phyloP scores from a whole-genome alignment of 2,797 vertebrate species.

The Lacerta agilis region DNA sequence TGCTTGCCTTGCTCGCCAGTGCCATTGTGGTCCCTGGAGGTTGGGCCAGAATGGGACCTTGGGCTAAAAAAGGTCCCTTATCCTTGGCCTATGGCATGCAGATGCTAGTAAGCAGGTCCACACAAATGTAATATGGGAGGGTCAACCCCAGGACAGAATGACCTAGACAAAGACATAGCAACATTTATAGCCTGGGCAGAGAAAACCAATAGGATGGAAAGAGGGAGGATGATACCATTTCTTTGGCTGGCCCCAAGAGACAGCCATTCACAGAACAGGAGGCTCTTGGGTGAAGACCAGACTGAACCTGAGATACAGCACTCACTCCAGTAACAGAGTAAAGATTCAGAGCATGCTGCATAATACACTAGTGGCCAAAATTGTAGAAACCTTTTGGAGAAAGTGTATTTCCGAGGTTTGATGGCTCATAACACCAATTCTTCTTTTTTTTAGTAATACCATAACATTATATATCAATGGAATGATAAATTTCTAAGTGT shows the following conservation, averaged over 20 bases:
- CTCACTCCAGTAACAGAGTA: not conserved
- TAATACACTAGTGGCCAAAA: conserved; percentile 34
- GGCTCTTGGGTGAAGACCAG: not conserved
- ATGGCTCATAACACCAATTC: no score
- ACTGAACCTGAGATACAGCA: not conserved
- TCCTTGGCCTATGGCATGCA: no score
- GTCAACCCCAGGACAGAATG: not conserved
- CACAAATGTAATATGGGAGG: not conserved
- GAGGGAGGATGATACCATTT: not conserved
- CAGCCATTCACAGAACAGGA: not conserved
- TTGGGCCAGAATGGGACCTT: no score
- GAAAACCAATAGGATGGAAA: not conserved
- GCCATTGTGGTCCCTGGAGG: no score
- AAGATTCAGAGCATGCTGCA: conserved; percentile 16
- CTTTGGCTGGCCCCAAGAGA: not conserved
- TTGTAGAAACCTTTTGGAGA: no score
- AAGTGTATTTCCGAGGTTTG: no score
- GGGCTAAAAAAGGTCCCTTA: no score
- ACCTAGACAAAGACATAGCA: not conserved
- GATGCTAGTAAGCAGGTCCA: not conserved
- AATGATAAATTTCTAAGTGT: conserved; percentile 49
- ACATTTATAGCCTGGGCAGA: not conserved
- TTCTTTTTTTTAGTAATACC: no score
- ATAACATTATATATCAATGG: not conserved
- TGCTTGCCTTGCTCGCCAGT: no score